Evolutionary conservation across 2,797 vertebrate species (phyloP).

Genomic region (Galagoides demidoff): DNA sequence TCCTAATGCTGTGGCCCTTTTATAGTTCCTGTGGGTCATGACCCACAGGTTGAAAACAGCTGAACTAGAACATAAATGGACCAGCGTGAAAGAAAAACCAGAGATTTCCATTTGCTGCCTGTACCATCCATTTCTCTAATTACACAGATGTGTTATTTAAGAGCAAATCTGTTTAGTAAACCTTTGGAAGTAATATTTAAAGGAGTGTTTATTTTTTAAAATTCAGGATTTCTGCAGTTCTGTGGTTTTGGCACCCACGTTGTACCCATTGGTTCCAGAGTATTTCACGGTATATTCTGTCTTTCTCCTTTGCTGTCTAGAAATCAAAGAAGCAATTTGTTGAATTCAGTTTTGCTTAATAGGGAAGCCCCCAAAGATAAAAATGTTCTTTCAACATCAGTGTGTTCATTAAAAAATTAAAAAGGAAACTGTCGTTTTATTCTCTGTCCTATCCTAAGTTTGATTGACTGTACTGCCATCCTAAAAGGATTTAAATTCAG

Average conservation of each 20-base stretch:
- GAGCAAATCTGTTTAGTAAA: neutral
- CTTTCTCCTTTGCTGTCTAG: neutral
- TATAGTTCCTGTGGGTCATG: no score
- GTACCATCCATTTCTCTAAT: neutral
- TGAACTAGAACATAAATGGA: no score
- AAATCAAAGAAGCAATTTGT: slow-evolving; percentile 4
- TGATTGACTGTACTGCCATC: slow-evolving; percentile 71
- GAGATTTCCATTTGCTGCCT: neutral
- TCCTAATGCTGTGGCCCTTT: no score
- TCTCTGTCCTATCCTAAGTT: neutral
- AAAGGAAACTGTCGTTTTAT: neutral
- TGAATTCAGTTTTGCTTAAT: slow-evolving; percentile 14
- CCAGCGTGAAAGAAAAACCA: neutral
- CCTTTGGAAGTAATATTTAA: neutral
- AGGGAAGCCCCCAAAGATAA: neutral
- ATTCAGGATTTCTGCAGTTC: neutral
- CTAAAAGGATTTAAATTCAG: slow-evolving; percentile 82
- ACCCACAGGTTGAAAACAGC: no score
- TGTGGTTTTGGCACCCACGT: neutral
- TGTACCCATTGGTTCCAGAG: neutral
- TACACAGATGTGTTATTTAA: neutral
- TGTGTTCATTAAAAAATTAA: slow-evolving; percentile 65
- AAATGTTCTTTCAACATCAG: slow-evolving; percentile 48
- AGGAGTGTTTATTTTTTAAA: neutral
- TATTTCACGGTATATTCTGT: neutral